Evolutionary conservation across 1,140 invertebrate genomes (phyloP).

Genomic region (Caerostris darwini): DNA sequence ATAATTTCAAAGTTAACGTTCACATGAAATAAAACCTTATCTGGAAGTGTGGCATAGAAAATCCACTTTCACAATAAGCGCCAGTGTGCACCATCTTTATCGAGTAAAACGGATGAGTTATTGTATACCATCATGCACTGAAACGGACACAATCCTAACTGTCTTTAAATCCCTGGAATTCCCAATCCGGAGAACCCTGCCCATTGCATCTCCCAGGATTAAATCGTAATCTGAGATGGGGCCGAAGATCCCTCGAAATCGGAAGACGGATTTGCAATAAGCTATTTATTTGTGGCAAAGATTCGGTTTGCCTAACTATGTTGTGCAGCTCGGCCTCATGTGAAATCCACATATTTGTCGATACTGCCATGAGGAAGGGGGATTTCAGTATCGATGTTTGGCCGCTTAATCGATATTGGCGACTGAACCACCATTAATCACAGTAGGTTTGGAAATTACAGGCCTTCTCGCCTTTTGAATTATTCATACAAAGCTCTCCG

Average conservation of each 20-base stretch:
- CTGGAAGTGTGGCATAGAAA: too few relatives aligned
- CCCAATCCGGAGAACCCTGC: not conserved
- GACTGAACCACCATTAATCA: not conserved
- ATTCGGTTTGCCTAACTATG: not conserved
- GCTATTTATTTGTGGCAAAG: not conserved
- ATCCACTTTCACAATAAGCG: too few relatives aligned
- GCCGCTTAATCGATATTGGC: not conserved
- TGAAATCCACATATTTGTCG: not conserved
- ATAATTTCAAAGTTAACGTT: too few relatives aligned
- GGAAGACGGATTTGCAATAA: not conserved
- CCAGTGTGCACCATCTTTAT: not conserved
- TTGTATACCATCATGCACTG: not conserved
- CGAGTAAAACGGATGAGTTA: not conserved
- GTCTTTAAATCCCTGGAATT: not conserved
- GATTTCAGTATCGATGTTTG: not conserved
- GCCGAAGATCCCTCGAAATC: not conserved
- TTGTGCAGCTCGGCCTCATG: not conserved
- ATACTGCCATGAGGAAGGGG: not conserved
- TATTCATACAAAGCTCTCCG: not conserved
- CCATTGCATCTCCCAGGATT: not conserved
- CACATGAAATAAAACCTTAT: too few relatives aligned
- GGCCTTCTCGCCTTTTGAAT: not conserved
- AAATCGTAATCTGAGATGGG: not conserved
- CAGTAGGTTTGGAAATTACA: not conserved
- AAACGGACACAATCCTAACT: not conserved